phyloP scores from a whole-genome alignment of 2,888 invertebrate species.

The Cyaniris semiargus region DNA sequence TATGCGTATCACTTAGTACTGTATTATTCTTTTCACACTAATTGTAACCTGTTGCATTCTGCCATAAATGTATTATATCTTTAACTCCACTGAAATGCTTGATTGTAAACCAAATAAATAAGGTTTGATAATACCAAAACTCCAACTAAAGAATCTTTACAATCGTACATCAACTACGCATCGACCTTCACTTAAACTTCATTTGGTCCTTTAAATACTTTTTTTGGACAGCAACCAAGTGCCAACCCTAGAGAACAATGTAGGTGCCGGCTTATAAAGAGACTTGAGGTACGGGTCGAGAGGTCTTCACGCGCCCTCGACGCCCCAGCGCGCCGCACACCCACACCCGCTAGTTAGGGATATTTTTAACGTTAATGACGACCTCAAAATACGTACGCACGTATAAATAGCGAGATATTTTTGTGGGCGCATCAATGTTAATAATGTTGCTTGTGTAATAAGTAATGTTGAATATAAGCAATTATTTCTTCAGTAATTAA shows the following conservation, averaged over 20 bases:
- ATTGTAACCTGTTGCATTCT: not conserved
- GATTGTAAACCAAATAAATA: no score
- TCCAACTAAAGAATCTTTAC: not conserved
- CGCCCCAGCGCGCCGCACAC: conserved; percentile 31
- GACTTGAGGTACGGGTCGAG: conserved; percentile 51
- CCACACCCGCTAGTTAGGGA: conserved; percentile 44
- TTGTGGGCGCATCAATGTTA: not conserved
- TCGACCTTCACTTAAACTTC: not conserved
- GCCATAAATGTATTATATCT: not conserved
- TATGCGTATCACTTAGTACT: not conserved
- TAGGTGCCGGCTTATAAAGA: conserved; percentile 50
- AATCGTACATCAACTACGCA: not conserved
- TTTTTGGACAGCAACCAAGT: conserved; percentile 32
- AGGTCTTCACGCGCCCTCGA: conserved; percentile 48
- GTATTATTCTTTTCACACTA: not conserved
- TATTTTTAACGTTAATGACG: conserved; percentile 44
- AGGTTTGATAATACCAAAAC: not conserved
- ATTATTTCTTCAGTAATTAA: no score
- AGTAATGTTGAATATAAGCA: no score
- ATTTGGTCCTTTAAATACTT: conserved; percentile 6
- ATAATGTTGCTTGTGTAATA: not conserved
- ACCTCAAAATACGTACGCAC: not conserved
- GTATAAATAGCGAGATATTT: conserved; percentile 2
- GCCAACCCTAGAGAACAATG: conserved; percentile 44
- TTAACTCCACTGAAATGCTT: no score